Conservation (phyloP, 2,113 vertebrate genomes). For the Chaenogobius annularis region DNA sequence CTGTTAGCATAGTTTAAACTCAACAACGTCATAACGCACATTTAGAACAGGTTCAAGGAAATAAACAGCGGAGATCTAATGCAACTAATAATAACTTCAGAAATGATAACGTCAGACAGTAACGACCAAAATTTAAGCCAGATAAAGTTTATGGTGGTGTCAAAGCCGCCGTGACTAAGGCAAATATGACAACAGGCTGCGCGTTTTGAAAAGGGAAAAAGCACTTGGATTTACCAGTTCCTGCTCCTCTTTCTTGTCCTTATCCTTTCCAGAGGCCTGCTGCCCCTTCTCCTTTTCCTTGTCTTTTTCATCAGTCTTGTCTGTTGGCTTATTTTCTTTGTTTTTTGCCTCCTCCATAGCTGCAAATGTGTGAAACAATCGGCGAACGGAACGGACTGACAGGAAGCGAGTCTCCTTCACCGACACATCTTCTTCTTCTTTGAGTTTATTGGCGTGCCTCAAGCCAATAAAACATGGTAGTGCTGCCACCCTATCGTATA, state of each 20-base stretch:
- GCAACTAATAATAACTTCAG: background rate
- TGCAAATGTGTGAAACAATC: slow-evolving; percentile 33
- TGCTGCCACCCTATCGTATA: too few relatives aligned
- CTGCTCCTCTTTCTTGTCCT: slow-evolving; percentile 81
- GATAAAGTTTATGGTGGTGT: slow-evolving; percentile 52
- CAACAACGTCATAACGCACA: background rate
- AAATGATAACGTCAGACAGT: background rate
- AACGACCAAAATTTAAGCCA: slow-evolving; percentile 35
- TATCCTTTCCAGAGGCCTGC: slow-evolving; percentile 72
- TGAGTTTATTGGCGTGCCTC: too few relatives aligned
- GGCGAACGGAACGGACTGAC: slow-evolving; percentile 20
- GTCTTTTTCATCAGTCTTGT: slow-evolving; percentile 75
- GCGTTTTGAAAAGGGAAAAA: slow-evolving; percentile 22
- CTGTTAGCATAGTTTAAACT: slow-evolving; percentile 15
- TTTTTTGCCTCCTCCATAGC: slow-evolving; percentile 79
- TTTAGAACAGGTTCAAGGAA: background rate
- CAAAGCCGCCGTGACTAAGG: slow-evolving; percentile 79
- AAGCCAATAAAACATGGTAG: too few relatives aligned
- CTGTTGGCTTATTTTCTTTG: slow-evolving; percentile 76
- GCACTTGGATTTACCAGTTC: slow-evolving; percentile 67
- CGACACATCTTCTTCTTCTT: background rate
- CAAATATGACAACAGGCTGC: slow-evolving; percentile 54
- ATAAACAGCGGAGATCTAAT: background rate
- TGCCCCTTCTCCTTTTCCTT: slow-evolving; percentile 73
- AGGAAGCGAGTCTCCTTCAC: slow-evolving; percentile 20